These are phyloP conservation scores for Timema podura DNA, from an alignment of 2,888 invertebrate genomes.

Conservation along the genomic window DNA sequence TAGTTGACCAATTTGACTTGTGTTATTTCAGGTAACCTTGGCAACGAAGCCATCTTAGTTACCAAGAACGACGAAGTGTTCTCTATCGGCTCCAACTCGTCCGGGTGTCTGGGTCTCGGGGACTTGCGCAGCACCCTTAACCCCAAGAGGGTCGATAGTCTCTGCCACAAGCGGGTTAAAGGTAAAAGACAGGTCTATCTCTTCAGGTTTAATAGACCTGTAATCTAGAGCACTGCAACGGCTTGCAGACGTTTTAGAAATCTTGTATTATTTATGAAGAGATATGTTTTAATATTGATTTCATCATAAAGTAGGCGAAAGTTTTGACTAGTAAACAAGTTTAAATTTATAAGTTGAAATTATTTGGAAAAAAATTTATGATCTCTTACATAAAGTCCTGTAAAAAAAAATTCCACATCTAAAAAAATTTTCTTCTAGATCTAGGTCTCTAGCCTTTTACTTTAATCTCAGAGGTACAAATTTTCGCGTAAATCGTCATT, in stretches of 20 bases:
- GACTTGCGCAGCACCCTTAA: slow-evolving; percentile 50
- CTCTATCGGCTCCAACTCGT: slow-evolving; percentile 53
- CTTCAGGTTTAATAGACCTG: neutral
- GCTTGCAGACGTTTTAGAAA: neutral
- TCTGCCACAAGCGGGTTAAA: slow-evolving; percentile 51
- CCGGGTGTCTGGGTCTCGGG: slow-evolving; percentile 54
- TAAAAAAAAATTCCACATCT: no score
- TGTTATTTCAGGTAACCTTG: slow-evolving; percentile 45
- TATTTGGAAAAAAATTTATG: neutral
- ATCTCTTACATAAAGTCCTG: no score
- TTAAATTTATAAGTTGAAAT: neutral
- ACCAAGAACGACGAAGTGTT: slow-evolving; percentile 54
- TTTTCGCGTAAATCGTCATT: no score
- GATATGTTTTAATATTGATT: no score
- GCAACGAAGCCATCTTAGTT: slow-evolving; percentile 57
- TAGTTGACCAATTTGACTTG: no score
- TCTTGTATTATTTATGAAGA: neutral
- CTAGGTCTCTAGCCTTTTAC: no score
- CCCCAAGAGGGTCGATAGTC: slow-evolving; percentile 49
- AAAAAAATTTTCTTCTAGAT: no score
- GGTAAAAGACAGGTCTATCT: slow-evolving; percentile 36
- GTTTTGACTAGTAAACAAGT: neutral
- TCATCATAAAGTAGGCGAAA: no score
- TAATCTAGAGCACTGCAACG: neutral
- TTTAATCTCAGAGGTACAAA: no score